Evolutionary conservation across 2,888 invertebrate species (phyloP).

Genomic region (Geophilus truncorum): DNA sequence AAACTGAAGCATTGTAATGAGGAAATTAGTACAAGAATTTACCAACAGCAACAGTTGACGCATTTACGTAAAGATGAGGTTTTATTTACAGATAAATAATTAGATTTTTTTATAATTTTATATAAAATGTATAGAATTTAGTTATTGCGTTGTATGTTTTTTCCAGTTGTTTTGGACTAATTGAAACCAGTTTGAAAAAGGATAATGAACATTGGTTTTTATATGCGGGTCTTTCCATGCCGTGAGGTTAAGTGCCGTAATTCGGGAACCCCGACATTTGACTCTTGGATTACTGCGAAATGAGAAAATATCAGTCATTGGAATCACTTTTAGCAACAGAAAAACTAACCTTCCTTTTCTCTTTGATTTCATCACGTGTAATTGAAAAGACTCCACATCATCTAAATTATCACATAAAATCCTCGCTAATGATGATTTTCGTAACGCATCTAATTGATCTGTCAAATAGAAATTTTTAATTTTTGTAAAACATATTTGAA

Average conservation of each 20-base stretch:
- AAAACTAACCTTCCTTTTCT: not conserved
- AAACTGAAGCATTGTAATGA: too few relatives aligned
- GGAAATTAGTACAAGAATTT: too few relatives aligned
- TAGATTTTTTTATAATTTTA: too few relatives aligned
- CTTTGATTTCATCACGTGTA: not conserved
- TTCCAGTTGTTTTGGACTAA: not conserved
- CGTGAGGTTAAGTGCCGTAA: not conserved
- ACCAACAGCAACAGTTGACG: too few relatives aligned
- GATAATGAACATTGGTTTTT: not conserved
- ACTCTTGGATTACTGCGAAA: not conserved
- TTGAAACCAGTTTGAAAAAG: not conserved
- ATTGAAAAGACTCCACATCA: not conserved
- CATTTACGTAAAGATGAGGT: too few relatives aligned
- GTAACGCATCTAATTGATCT: slow-evolving; percentile 14
- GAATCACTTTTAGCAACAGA: too few relatives aligned
- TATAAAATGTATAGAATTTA: too few relatives aligned
- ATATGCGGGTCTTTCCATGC: not conserved
- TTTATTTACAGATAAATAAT: too few relatives aligned
- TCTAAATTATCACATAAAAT: slow-evolving; percentile 28
- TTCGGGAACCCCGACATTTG: not conserved
- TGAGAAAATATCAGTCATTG: not conserved
- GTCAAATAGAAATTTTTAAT: too few relatives aligned
- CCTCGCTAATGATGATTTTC: not conserved
- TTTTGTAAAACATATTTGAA: too few relatives aligned
- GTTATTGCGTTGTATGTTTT: too few relatives aligned